A percentile compares a stretch with the other conserved stretches of the same genome.
phyloP scores from a whole-genome alignment of 1,140 invertebrate species.

The Odontomachus brunneus region DNA sequence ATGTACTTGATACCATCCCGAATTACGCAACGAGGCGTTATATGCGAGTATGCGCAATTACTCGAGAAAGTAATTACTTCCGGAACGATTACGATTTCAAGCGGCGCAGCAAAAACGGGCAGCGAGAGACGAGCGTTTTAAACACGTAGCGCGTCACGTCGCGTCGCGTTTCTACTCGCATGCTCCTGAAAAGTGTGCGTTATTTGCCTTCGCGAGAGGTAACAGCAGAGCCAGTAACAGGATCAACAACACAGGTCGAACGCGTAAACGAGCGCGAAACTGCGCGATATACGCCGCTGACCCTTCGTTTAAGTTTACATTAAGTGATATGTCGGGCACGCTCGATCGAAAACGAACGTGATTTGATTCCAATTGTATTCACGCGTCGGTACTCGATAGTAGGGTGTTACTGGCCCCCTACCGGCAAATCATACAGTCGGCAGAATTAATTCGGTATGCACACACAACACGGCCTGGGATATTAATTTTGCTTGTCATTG shows the following conservation, averaged over 20 bases:
- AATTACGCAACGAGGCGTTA: conserved; percentile 23
- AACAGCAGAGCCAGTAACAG: background rate
- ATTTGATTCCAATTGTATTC: conserved; percentile 58
- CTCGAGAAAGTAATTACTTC: conserved; percentile 47
- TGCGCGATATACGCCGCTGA: conserved; percentile 14
- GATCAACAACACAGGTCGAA: background rate
- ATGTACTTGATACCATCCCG: conserved; percentile 13
- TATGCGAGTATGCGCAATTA: conserved; percentile 28
- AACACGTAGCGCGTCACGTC: conserved; percentile 19
- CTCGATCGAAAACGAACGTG: conserved; percentile 55
- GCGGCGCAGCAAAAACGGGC: background rate
- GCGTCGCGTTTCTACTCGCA: background rate
- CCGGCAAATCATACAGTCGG: conserved; percentile 55
- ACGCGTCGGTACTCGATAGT: conserved; percentile 29
- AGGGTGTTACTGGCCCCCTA: conserved; percentile 38
- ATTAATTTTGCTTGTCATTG: conserved; percentile 61
- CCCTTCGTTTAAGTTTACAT: conserved; percentile 39
- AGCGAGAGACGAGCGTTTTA: conserved; percentile 8
- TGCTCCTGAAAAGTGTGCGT: conserved; percentile 14
- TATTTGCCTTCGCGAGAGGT: conserved; percentile 34
- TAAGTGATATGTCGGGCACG: conserved; percentile 35
- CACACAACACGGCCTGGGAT: conserved; percentile 6
- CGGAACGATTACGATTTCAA: conserved; percentile 44
- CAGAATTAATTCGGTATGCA: conserved; percentile 51
- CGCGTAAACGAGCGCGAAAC: background rate